phyloP scores from a whole-genome alignment of 2,797 vertebrate species.

The Sebastiscus tertius region DNA sequence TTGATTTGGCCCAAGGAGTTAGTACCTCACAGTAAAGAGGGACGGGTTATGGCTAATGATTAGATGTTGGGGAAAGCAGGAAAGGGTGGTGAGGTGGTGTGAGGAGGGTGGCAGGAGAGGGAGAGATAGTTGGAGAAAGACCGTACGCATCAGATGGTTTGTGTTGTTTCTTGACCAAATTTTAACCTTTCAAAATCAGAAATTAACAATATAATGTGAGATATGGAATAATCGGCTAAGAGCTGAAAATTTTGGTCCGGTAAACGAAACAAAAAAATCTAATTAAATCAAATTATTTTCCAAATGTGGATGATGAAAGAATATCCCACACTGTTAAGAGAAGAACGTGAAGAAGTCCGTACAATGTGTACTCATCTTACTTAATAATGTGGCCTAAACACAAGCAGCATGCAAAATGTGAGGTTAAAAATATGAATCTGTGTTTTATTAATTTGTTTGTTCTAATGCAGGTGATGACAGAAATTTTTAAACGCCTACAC shows the following conservation, averaged over 20 bases:
- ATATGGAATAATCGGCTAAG: not conserved
- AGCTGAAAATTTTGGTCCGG: not conserved
- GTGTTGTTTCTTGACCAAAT: not conserved
- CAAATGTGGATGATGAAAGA: not conserved
- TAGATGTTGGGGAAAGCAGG: constrained; percentile 28
- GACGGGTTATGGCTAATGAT: constrained; percentile 24
- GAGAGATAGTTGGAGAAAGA: not conserved
- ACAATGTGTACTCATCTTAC: not conserved
- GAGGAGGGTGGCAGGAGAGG: not conserved
- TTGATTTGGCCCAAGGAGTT: constrained; percentile 66
- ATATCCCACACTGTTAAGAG: not conserved
- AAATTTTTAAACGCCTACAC: not conserved
- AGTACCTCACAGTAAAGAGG: constrained; percentile 46
- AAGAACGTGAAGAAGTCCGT: not conserved
- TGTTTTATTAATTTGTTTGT: not conserved
- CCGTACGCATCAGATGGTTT: not conserved
- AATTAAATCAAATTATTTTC: not conserved
- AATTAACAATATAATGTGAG: not conserved
- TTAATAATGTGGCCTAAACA: not conserved
- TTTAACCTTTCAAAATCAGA: not conserved
- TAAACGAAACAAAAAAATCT: not conserved
- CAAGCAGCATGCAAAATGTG: not conserved
- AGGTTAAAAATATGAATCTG: not conserved
- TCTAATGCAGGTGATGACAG: rapidly evolving
- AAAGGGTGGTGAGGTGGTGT: not conserved